phyloP scores from a whole-genome alignment of 2,888 invertebrate species.

The Sepiola atlantica region DNA sequence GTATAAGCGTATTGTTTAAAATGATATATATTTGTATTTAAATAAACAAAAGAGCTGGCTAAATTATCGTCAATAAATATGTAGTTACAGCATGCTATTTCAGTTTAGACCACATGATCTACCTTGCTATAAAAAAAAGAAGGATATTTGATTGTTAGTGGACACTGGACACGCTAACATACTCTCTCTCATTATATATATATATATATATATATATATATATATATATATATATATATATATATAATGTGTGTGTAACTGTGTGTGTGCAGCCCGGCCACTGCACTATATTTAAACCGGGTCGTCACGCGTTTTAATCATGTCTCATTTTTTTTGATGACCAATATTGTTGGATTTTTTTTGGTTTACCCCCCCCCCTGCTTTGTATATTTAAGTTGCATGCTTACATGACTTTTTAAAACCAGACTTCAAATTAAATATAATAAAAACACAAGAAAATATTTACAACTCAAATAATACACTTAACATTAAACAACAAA shows the following conservation, averaged over 20 bases:
- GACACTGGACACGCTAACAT: neutral
- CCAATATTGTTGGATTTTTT: neutral
- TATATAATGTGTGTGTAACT: neutral
- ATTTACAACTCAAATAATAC: no score
- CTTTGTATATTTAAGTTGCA: neutral
- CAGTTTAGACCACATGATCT: neutral
- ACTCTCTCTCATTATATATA: neutral
- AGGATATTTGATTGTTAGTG: neutral
- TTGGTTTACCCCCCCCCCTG: neutral
- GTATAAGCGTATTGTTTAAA: no score
- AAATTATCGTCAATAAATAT: no score
- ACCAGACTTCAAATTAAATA: neutral
- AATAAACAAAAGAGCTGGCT: no score
- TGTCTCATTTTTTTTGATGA: conserved; percentile 32
- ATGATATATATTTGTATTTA: no score
- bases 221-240: neutral
- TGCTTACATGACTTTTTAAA: neutral
- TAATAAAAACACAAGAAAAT: neutral
- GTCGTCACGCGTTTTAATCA: conserved; percentile 23
- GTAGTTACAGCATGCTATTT: neutral
- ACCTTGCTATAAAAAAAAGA: neutral
- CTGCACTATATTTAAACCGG: neutral
- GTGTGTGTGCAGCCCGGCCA: neutral
- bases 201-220: neutral
- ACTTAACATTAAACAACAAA: no score